Evolutionary conservation across 2,888 invertebrate genomes (phyloP), one percentile per base, ranked within the genome.

Genomic region (Lithophane ornitopus): DNA sequence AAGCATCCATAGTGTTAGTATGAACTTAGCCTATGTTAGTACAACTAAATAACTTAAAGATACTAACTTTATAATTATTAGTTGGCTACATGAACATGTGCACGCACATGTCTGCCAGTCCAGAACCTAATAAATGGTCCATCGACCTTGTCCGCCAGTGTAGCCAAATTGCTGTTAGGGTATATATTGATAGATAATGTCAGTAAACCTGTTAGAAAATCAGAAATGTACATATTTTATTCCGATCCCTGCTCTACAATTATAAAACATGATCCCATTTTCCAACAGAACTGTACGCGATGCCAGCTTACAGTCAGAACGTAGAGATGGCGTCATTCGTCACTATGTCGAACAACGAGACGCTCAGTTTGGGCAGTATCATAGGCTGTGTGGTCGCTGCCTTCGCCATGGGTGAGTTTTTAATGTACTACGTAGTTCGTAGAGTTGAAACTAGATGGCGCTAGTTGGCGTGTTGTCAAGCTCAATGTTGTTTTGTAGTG

Each of bases 311-410:
- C 90, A 94, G 93, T 44, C 94, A 95, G 70, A 94, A 93, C 78
- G 94, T 96, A 65, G 95, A 96, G 85, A 94, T 95, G 95, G 96
- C 96, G 0, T 96, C 96, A 0, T 96, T 96, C 82, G 95, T 96
- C 26, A 94, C 94, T 0, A 90, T 92, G 90, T 82, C 91, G 0
- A 81, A 84, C 19, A 89, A 87, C 26, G 91, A 94, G 9, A 89
- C 94, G 2, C 90, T 96, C 7, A 91, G 95, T 70, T 76, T 94
- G 1, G 95, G 94, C 16, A 91, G 92, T 34, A 93, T 95, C 63
- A 88, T 95, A 14, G 95, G 95, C 49, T 95, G 95, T 82, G 94
- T 94, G 11, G 90, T 95, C 2, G 95, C 91, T 19, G 95, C 96
- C 62, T 96, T 96, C 80, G 92, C 90, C 79, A 91, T 94, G 89